Conservation (phyloP, 2,113 vertebrate genomes). For the Thymallus thymallus region DNA sequence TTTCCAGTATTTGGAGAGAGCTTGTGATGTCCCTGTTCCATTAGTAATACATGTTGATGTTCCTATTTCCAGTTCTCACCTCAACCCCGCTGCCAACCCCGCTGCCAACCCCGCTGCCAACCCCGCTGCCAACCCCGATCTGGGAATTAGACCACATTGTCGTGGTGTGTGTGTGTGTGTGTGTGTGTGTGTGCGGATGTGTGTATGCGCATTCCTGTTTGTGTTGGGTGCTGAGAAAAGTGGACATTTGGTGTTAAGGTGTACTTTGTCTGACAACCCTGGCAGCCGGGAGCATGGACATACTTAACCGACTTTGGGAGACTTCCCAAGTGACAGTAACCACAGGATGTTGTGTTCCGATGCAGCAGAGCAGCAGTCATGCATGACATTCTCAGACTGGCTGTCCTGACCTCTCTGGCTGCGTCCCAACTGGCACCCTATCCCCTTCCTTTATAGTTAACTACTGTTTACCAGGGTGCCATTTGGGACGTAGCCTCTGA, state of each 20-base stretch:
- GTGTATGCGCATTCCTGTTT: background rate
- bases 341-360: background rate
- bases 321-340: background rate
- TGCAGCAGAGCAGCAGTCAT: background rate
- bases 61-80: background rate
- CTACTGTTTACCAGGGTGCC: no score
- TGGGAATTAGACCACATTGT: background rate
- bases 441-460: no score
- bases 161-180: background rate
- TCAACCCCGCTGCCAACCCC: background rate
- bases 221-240: no score
- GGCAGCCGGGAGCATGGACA: background rate
- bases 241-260: background rate
- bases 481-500: no score
- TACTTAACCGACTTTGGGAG: background rate
- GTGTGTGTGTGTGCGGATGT: background rate
- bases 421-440: no score
- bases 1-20: background rate
- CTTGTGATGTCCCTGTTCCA: slow-evolving; percentile 1
- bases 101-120: background rate
- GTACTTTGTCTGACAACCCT: background rate
- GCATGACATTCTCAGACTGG: background rate
- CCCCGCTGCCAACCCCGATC: background rate
- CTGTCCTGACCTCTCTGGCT: background rate
- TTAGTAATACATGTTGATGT: no score